Base-by-base conservation (phyloP, 2,888 invertebrate species). In the Chrysolina oricalcia region DNA sequence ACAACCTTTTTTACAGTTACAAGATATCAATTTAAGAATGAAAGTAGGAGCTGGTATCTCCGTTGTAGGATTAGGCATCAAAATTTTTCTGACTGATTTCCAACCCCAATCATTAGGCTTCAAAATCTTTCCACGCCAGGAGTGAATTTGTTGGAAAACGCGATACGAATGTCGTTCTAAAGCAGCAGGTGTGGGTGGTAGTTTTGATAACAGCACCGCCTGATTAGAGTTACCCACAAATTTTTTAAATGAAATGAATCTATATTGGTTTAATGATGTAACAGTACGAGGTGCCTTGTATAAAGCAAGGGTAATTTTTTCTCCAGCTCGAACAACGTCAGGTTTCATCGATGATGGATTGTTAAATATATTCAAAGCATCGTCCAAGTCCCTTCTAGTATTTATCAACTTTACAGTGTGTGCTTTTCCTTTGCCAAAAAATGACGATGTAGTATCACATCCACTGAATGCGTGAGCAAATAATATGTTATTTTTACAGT, bases 331-430 rank as follows among this genome's bases (percentile, higher is more conserved):
- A n/a, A 50, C 50, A 50, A 50, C 19, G 50, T 50, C 50, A n/a
- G n/a, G 50, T 50, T 50, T 50, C 50, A 50, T 50, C 50, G n/a
- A 50, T 50, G 50, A 50, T 50, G 50, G 50, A 50, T 50, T 50
- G 50, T 15, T 43, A 50, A 50, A 50, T 50, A 50, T 50, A 50
- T 50, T 50, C 50, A 50, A 50, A 50, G 50, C 50, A 64, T 64
- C 64, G 40, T 64, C 64, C 64, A 64, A 64, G 40, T 64, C 64
- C 40, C 64, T 64, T 64, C 64, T 64, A 64, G 35, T 64, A 64
- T 64, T 64, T 40, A 64, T 40, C 64, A 64, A 64, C 13, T 19
- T 64, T 41, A 64, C 64, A 40, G 64, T 64, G 5, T 64, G 40
- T 40, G 64, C 64, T 41, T 64, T 64, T 64, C 64, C 41, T 64